Evolutionary conservation across 2,113 vertebrate species (phyloP).

Genomic region (Phrynosoma platyrhinos): DNA sequence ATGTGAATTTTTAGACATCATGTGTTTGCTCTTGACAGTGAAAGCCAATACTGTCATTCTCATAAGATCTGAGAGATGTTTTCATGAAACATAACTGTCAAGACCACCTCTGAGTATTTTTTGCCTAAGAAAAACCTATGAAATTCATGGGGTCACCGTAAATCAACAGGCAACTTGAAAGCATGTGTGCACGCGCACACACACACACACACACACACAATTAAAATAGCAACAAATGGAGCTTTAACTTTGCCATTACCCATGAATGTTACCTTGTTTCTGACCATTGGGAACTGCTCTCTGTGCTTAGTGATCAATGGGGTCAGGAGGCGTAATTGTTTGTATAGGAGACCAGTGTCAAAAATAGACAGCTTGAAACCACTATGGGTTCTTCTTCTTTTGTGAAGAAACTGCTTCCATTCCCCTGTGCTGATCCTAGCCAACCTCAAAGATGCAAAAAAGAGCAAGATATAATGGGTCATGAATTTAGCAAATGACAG

Average conservation of each 20-base stretch:
- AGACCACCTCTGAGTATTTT: too few species aligned
- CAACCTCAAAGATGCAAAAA: neutral
- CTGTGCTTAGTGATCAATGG: accelerated
- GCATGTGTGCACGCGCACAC: too few species aligned
- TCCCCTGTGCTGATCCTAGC: constrained; percentile 1
- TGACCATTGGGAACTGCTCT: neutral
- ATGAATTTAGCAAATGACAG: constrained; percentile 32
- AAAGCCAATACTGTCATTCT: too few species aligned
- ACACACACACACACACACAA: neutral
- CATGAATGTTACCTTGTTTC: neutral
- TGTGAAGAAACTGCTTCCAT: neutral
- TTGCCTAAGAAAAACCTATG: too few species aligned
- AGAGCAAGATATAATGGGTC: constrained; percentile 26
- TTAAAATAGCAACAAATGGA: neutral
- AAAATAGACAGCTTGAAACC: accelerated
- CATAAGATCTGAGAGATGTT: too few species aligned
- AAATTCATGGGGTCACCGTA: too few species aligned
- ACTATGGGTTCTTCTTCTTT: neutral
- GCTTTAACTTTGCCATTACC: neutral
- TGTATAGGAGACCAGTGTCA: neutral
- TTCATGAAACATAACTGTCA: too few species aligned
- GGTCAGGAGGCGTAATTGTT: neutral
- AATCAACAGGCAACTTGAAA: too few species aligned
- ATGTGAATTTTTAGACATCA: too few species aligned
- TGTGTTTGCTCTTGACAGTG: too few species aligned